These are phyloP conservation scores for Zele albiditarsus DNA, from an alignment of 2,888 invertebrate genomes.

Conservation along the genomic window DNA sequence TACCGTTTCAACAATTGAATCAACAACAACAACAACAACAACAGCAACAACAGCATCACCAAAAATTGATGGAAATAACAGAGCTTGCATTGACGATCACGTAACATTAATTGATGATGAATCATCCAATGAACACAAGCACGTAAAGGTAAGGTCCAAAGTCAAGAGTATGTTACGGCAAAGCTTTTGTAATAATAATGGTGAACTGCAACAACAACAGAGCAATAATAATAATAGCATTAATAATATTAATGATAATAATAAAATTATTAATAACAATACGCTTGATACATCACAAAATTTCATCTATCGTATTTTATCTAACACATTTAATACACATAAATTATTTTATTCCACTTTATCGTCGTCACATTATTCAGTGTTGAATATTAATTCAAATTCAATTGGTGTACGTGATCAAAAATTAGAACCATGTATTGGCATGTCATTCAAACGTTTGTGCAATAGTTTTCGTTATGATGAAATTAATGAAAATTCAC, in stretches of 20 bases:
- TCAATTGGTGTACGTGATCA: background rate
- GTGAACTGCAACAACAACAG: slow-evolving; percentile 10
- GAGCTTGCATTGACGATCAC: slow-evolving; percentile 5
- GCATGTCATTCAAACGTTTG: slow-evolving; percentile 31
- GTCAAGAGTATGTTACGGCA: slow-evolving; percentile 63
- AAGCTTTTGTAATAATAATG: slow-evolving; percentile 7
- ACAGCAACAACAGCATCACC: slow-evolving; percentile 18
- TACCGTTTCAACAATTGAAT: slow-evolving; percentile 21
- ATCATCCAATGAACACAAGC: slow-evolving; percentile 44
- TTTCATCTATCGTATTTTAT: slow-evolving; percentile 20
- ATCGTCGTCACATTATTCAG: slow-evolving; percentile 21
- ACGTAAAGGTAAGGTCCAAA: slow-evolving; percentile 70
- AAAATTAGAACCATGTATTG: background rate
- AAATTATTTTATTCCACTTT: slow-evolving; percentile 30
- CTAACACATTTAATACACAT: slow-evolving; percentile 28
- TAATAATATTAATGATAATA: background rate
- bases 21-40: slow-evolving; percentile 23
- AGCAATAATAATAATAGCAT: background rate
- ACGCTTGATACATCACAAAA: slow-evolving; percentile 16
- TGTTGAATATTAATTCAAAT: slow-evolving; percentile 19
- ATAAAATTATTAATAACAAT: background rate
- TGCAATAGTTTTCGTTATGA: slow-evolving; percentile 37
- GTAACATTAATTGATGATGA: slow-evolving; percentile 9
- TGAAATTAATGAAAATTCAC: slow-evolving; percentile 47
- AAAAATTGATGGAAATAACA: background rate